Percentiles rank a stretch among this genome's conserved stretches.
phyloP scores from a whole-genome alignment of 1,140 invertebrate genomes.

The Musca domestica region DNA sequence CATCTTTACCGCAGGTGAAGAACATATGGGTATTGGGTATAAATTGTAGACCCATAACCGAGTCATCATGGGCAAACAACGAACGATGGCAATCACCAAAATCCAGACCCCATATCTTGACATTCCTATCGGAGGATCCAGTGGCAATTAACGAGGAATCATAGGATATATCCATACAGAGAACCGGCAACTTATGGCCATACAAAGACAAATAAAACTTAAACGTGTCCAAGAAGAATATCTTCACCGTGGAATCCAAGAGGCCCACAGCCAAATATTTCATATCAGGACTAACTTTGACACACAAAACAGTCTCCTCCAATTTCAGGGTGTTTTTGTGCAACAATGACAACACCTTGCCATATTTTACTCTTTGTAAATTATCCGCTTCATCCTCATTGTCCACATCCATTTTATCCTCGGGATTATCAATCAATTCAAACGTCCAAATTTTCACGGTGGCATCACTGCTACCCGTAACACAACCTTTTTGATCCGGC shows the following conservation, averaged over 20 bases:
- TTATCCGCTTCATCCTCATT: constrained; percentile 9
- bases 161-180: constrained; percentile 90
- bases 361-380: not conserved
- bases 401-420: constrained; percentile 42
- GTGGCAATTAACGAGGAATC: constrained; percentile 89
- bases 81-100: constrained; percentile 95
- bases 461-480: constrained; percentile 83
- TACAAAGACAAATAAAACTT: constrained; percentile 97
- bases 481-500: constrained; percentile 77
- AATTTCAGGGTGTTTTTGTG: constrained; percentile 81
- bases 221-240: constrained; percentile 91
- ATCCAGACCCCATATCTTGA: constrained; percentile 98
- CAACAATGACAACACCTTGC: constrained; percentile 73
- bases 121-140: constrained; percentile 91
- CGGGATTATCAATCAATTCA: constrained; percentile 66
- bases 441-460: constrained; percentile 94
- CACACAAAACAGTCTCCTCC: constrained; percentile 81
- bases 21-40: constrained; percentile 90
- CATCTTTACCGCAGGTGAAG: constrained; percentile 91
- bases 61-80: constrained; percentile 91
- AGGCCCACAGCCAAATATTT: constrained; percentile 87
- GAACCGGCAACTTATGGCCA: constrained; percentile 93
- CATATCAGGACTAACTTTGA: constrained; percentile 80
- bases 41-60: constrained; percentile 85
- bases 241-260: constrained; percentile 91